Conservation (phyloP, 2,888 invertebrate genomes). For the Lutraria lutraria region DNA sequence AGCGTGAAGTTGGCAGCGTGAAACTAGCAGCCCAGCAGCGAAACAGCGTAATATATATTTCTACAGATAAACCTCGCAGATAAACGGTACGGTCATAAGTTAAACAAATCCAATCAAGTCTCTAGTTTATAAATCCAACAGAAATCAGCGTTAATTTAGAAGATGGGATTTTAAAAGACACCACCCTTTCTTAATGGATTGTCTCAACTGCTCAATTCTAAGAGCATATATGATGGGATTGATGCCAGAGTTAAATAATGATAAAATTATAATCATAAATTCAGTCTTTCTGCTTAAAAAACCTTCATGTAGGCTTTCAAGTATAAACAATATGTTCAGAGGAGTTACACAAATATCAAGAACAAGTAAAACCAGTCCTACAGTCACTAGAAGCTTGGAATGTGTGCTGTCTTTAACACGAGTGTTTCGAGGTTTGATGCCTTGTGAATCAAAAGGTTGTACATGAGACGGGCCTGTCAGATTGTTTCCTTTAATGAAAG, state of each 20-base stretch:
- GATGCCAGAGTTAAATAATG: too few species aligned
- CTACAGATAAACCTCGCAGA: too few species aligned
- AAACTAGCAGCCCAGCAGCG: too few species aligned
- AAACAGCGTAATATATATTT: too few species aligned
- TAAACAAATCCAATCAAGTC: too few species aligned
- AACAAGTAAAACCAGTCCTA: too few species aligned
- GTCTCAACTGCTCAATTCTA: neutral
- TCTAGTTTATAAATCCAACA: too few species aligned
- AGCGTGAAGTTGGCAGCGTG: too few species aligned
- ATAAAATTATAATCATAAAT: neutral
- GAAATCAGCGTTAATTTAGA: too few species aligned
- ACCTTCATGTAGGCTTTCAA: neutral
- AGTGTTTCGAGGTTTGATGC: neutral
- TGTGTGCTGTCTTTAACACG: neutral
- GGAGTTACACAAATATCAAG: too few species aligned
- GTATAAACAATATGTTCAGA: neutral
- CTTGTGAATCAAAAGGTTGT: too few species aligned
- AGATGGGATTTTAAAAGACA: neutral
- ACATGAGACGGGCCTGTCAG: neutral
- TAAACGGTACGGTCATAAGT: too few species aligned
- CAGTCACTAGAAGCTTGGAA: neutral
- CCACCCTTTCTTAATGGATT: neutral
- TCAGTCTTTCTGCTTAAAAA: neutral
- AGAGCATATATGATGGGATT: constrained; percentile 6
- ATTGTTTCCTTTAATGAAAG: neutral